Conservation (phyloP, 2,888 invertebrate species). For the Ormyrus thymus region DNA sequence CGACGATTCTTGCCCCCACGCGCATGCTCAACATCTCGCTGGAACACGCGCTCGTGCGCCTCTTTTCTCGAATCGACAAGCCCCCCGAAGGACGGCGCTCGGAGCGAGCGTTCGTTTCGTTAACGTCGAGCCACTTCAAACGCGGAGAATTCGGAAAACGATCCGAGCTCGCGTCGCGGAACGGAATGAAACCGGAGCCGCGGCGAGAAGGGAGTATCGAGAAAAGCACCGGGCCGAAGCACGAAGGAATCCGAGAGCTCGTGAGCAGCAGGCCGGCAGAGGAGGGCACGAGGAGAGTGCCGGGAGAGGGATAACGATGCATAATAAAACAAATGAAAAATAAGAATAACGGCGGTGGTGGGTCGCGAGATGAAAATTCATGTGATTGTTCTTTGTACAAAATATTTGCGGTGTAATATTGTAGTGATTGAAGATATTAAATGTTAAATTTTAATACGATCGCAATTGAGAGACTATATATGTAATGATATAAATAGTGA, state of each 20-base stretch:
- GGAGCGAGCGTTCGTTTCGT: neutral
- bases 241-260: conserved; percentile 16
- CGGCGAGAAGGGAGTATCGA: neutral
- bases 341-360: conserved; percentile 57
- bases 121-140: neutral
- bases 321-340: conserved; percentile 31
- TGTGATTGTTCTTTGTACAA: conserved; percentile 82
- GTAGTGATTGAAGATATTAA: conserved; percentile 75
- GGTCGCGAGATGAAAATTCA: conserved; percentile 71
- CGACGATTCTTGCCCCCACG: conserved; percentile 62
- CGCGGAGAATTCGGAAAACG: neutral
- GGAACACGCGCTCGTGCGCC: neutral
- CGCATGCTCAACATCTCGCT: conserved; percentile 41
- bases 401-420: conserved; percentile 76
- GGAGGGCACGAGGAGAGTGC: neutral
- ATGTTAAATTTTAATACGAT: conserved; percentile 76
- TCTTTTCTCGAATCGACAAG: neutral
- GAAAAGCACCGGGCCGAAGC: neutral
- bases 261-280: neutral
- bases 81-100: neutral
- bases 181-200: neutral
- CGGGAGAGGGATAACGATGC: neutral
- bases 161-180: neutral
- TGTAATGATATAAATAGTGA: conserved; percentile 68
- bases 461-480: conserved; percentile 73